Evolutionary conservation across 2,797 vertebrate genomes (phyloP).

Genomic region (Staurois parvus): DNA sequence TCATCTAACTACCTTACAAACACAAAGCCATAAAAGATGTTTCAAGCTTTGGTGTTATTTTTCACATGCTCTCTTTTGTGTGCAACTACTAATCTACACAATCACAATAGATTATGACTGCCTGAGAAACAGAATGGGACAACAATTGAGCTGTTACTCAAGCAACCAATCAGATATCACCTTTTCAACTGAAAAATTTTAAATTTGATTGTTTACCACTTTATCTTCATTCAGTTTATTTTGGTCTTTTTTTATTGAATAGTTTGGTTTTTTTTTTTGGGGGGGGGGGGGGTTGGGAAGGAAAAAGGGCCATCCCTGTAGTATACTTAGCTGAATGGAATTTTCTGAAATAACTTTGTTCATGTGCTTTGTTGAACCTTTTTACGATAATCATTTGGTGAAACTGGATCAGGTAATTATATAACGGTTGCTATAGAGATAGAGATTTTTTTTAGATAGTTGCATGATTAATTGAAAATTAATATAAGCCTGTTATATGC

Average conservation of each 20-base stretch:
- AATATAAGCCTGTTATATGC: neutral
- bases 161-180: too few relatives aligned
- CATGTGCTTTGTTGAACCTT: neutral
- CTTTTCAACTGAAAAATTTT: too few relatives aligned
- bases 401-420: neutral
- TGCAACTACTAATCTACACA: too few relatives aligned
- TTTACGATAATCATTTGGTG: neutral
- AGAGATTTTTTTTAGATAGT: neutral
- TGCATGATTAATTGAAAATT: conserved; percentile 31
- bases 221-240: too few relatives aligned
- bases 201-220: too few relatives aligned
- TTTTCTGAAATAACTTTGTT: neutral
- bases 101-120: too few relatives aligned
- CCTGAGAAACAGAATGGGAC: too few relatives aligned
- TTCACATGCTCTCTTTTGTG: neutral
- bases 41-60: neutral
- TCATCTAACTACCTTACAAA: neutral
- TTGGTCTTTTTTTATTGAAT: too few relatives aligned
- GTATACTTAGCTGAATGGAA: neutral
- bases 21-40: neutral
- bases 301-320: neutral
- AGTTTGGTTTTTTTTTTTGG: too few relatives aligned
- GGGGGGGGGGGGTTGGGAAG: too few relatives aligned
- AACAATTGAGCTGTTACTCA: too few relatives aligned
- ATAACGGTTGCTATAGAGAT: conserved; percentile 16